Evolutionary conservation across 1,140 invertebrate genomes (phyloP).

Genomic region (Drosophila nigrodunni): DNA sequence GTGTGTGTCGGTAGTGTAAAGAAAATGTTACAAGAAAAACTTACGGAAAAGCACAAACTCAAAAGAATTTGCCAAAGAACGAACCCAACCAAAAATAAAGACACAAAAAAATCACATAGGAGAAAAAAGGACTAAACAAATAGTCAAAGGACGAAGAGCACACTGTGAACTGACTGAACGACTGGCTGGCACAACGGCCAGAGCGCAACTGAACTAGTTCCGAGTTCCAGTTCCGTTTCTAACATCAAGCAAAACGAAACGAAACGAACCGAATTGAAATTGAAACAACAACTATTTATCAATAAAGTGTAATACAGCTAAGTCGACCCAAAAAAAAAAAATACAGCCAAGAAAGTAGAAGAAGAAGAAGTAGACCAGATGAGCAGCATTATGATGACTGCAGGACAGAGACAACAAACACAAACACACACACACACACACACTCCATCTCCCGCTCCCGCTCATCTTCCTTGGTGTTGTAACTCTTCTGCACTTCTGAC

Average conservation of each 20-base stretch:
- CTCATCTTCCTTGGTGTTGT: neutral
- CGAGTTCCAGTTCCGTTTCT: slow-evolving; percentile 30
- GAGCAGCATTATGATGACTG: slow-evolving; percentile 70
- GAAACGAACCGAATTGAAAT: slow-evolving; percentile 16
- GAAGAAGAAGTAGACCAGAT: slow-evolving; percentile 30
- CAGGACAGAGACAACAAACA: slow-evolving; percentile 30
- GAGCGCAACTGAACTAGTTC: slow-evolving; percentile 20
- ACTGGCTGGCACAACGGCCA: slow-evolving; percentile 10
- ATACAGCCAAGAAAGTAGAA: slow-evolving; percentile 7
- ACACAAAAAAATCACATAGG: slow-evolving; percentile 1
- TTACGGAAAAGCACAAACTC: slow-evolving; percentile 39
- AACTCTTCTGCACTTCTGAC: slow-evolving; percentile 52
- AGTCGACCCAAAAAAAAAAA: slow-evolving; percentile 13
- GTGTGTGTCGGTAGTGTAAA: neutral
- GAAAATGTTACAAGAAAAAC: slow-evolving; percentile 15
- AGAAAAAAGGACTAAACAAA: slow-evolving; percentile 10
- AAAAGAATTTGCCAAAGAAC: slow-evolving; percentile 65
- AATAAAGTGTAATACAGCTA: slow-evolving; percentile 42
- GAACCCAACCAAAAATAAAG: slow-evolving; percentile 11
- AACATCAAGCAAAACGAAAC: neutral
- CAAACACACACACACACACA: slow-evolving; percentile 3
- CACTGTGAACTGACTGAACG: slow-evolving; percentile 2
- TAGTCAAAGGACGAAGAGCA: neutral
- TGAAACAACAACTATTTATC: slow-evolving; percentile 16
- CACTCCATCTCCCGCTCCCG: slow-evolving; percentile 1